Conservation (phyloP, 2,797 vertebrate genomes). For the Dromococcyx pavoninus region DNA sequence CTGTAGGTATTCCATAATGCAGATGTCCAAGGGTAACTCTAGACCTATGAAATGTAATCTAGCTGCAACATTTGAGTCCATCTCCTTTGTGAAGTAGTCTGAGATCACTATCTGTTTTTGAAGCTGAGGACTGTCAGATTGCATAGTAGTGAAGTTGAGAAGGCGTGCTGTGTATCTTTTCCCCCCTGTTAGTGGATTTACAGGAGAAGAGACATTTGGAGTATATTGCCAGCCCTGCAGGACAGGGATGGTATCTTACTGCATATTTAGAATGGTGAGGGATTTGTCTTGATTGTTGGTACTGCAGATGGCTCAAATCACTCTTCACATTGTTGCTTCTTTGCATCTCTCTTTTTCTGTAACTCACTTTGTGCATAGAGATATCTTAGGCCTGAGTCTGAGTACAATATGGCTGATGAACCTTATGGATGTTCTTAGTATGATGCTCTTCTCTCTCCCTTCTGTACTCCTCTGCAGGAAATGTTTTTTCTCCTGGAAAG, state of each 20-base stretch:
- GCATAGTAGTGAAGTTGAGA: neutral
- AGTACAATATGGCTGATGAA: neutral
- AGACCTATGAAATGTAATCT: neutral
- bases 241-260: neutral
- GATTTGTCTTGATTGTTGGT: neutral
- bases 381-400: neutral
- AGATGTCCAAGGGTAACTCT: neutral
- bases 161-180: neutral
- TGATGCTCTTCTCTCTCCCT: neutral
- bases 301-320: neutral
- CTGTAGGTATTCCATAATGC: neutral
- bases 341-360: neutral
- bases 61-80: neutral
- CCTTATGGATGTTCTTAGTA: neutral
- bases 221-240: neutral
- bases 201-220: neutral
- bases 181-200: neutral
- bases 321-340: neutral
- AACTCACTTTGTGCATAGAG: neutral
- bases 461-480: neutral
- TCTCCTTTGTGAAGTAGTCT: neutral
- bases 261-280: neutral
- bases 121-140: neutral
- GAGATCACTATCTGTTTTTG: neutral
- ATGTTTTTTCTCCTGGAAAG: neutral